Conservation (phyloP, 53 echinoderm and acorn worm genomes). For the Echinometra lucunter region DNA sequence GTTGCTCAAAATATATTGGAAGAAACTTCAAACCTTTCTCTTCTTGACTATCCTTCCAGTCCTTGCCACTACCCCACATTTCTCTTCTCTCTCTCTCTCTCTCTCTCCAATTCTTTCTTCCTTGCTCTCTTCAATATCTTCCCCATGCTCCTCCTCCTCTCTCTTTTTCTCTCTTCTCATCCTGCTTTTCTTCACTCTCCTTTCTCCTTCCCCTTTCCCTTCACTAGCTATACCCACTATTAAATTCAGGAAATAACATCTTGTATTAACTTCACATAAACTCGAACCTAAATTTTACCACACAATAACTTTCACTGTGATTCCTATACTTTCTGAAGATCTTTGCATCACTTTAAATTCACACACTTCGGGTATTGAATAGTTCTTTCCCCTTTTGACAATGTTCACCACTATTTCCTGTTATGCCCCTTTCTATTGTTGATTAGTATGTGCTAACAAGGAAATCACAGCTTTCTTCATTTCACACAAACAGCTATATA, state of each 20-base stretch:
- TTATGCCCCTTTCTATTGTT: slow-evolving; percentile 49
- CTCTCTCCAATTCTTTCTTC: neutral
- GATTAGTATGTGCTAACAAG: slow-evolving; percentile 49
- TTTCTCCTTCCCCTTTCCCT: neutral
- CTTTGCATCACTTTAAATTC: neutral
- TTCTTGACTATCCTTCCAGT: neutral
- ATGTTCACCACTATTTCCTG: slow-evolving; percentile 11
- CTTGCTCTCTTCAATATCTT: neutral
- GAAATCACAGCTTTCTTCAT: slow-evolving; percentile 39
- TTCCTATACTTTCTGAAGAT: neutral
- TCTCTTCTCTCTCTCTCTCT: neutral
- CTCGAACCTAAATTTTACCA: neutral
- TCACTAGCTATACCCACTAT: neutral
- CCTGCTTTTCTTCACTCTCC: neutral
- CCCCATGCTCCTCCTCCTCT: neutral
- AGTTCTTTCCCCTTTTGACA: neutral
- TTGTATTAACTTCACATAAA: neutral
- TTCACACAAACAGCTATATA: neutral
- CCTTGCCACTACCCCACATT: neutral
- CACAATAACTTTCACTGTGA: neutral
- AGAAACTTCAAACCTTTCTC: neutral
- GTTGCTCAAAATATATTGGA: neutral
- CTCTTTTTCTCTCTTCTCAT: neutral
- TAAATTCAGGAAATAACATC: neutral
- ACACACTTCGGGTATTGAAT: neutral